phyloP scores from a whole-genome alignment of 2,113 vertebrate genomes.

The Pelvicachromis taeniatus region DNA sequence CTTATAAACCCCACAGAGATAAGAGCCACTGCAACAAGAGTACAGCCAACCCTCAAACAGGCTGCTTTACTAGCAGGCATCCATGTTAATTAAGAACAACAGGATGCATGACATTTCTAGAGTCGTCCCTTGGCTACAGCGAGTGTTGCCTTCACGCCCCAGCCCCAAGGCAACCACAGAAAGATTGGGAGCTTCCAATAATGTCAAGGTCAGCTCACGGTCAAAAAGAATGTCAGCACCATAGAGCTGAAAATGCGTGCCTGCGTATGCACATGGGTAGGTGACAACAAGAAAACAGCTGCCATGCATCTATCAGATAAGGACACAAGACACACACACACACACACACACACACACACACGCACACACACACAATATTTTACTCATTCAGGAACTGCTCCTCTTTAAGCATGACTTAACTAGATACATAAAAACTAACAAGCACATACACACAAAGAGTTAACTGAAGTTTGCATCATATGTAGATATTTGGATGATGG shows the following conservation, averaged over 20 bases:
- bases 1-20: neutral
- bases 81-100: neutral
- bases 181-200: constrained; percentile 28
- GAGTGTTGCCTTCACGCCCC: neutral
- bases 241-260: neutral
- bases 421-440: neutral
- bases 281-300: neutral
- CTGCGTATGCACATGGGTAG: neutral
- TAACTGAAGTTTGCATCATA: neutral
- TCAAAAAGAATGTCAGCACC: constrained; percentile 26
- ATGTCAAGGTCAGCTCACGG: constrained; percentile 50
- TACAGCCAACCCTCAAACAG: neutral
- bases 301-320: neutral
- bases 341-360: neutral
- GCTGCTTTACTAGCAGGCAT: neutral
- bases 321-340: neutral
- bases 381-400: neutral
- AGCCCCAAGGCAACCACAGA: constrained; percentile 31
- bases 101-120: constrained; percentile 36
- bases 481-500: neutral
- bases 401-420: neutral
- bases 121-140: constrained; percentile 15
- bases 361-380: neutral
- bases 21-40: neutral
- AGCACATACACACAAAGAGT: neutral